Conservation (phyloP, 37 sponge, comb jelly and placozoan genomes). For the Mnemiopsis leidyi region DNA sequence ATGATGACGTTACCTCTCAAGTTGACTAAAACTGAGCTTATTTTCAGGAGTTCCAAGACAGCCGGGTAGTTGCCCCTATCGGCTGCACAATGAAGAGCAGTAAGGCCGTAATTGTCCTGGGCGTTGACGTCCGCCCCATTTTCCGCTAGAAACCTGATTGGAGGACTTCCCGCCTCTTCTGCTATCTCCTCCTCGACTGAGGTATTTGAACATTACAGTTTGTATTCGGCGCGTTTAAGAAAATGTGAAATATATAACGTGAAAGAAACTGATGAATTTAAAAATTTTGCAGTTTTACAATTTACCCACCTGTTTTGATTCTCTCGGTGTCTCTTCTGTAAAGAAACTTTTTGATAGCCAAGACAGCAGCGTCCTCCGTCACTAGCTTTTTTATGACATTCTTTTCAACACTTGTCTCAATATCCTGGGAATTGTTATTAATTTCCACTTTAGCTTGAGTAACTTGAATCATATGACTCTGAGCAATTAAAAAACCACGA, state of each 20-base stretch:
- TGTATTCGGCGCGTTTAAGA: too few species aligned
- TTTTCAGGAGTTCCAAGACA: background rate
- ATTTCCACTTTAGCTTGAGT: too few species aligned
- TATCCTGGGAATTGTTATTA: too few species aligned
- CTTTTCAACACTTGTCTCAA: background rate
- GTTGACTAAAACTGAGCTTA: slow-evolving; percentile 7
- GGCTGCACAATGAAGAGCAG: slow-evolving; percentile 58
- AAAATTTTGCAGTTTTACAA: too few species aligned
- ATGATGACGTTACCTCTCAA: slow-evolving; percentile 25
- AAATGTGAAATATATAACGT: too few species aligned
- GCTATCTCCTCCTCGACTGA: slow-evolving; percentile 60
- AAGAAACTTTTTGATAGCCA: background rate
- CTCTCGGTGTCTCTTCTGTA: background rate
- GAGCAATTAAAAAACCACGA: too few species aligned
- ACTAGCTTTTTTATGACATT: background rate
- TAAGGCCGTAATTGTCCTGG: slow-evolving; percentile 69
- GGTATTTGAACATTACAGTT: too few species aligned
- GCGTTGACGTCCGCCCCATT: slow-evolving; percentile 18
- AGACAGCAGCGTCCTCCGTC: background rate
- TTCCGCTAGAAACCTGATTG: background rate
- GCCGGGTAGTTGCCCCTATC: slow-evolving; percentile 62
- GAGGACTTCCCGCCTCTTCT: slow-evolving; percentile 52
- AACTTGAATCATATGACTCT: too few species aligned
- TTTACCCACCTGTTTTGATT: background rate
- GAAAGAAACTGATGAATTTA: too few species aligned